Base-by-base conservation (phyloP, 64 coral and sea anemone genomes). In the Stylophora pistillata region DNA sequence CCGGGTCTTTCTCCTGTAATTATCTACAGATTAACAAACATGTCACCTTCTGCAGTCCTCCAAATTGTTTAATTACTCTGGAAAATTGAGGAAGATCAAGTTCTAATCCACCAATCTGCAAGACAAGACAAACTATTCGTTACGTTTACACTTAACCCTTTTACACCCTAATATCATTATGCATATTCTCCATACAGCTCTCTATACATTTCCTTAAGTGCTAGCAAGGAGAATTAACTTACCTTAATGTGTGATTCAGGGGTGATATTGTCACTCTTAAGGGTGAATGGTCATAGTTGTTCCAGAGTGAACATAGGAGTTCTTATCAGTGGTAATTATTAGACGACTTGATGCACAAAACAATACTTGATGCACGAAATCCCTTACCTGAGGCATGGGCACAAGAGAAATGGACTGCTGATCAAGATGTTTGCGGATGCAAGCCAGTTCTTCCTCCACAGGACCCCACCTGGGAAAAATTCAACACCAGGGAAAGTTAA, bases 31-130 rank as follows among this genome's bases (percentile, higher is more conserved):
- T 34, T 54, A 74, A 86, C 54, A 27, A 3, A 13, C 15, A 15
- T 47, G 28, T 37, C 89, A 98, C 96, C 88, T 95, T 94, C 59
- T 95, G 93, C 55, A 98, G 86, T 55, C 96, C 96, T 54, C 96
- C 96, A 53, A 93, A 94, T 61, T 95, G 89, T 54, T 86, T 77
- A 4, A 98, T 87, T 61, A 93, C 83, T 37, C 70, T 90, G 9
- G 96, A 98, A 74, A 98, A 87, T 17, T 89, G 79, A 28, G 93
- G 87, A 16, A 98, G 82, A 56, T 98, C 96, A n/a, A 98, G 15
- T 54, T 98, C 96, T 57, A 60, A 95, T n/a, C 96, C 96, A 37
- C 93, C 96, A 72, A 98, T 94, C 96, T 98, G 28, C 15, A 12
- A 64, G 17, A 63, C 55, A 23, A 76, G 37, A 47, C 37, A 47